A percentile compares a stretch with the other conserved stretches of the same genome.
Evolutionary conservation across 1,140 invertebrate genomes (phyloP).

Genomic region (Rhagoletis pomonella): DNA sequence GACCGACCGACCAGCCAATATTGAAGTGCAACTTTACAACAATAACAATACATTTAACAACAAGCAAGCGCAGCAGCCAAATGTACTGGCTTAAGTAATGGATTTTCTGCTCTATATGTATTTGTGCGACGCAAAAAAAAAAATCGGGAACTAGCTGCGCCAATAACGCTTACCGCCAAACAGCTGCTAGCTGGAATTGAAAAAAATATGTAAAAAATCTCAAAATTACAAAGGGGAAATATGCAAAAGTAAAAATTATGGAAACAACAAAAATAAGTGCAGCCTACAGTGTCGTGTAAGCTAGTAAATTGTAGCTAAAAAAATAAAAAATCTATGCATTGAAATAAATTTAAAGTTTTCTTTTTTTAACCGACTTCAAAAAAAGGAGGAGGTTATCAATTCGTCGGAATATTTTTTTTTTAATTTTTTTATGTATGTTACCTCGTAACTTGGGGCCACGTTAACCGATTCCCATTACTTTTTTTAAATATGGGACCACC

Average conservation of each 20-base stretch:
- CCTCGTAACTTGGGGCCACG: too few species aligned
- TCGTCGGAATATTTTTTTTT: too few species aligned
- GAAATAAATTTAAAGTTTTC: too few species aligned
- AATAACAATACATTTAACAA: conserved; percentile 9
- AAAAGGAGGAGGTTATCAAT: too few species aligned
- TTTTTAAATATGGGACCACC: too few species aligned
- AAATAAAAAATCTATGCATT: too few species aligned
- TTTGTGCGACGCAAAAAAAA: background rate
- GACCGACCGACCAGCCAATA: background rate
- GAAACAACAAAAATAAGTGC: background rate
- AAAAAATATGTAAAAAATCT: background rate
- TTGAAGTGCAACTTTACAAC: conserved; percentile 48
- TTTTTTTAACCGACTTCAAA: too few species aligned
- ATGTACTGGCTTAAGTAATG: conserved; percentile 30
- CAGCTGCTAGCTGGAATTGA: background rate
- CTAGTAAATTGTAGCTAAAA: background rate
- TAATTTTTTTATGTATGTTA: too few species aligned
- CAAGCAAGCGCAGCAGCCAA: background rate
- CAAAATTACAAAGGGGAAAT: background rate
- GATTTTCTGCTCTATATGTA: conserved; percentile 48
- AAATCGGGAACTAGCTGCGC: background rate
- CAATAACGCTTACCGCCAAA: conserved; percentile 8
- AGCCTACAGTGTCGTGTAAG: background rate
- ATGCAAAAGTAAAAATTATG: background rate
- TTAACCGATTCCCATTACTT: too few species aligned